A percentile compares a stretch with the other conserved stretches of the same genome.
These are phyloP conservation scores for Enteromius fasciolatus DNA, from an alignment of 2,797 vertebrate genomes.

Conservation along the genomic window DNA sequence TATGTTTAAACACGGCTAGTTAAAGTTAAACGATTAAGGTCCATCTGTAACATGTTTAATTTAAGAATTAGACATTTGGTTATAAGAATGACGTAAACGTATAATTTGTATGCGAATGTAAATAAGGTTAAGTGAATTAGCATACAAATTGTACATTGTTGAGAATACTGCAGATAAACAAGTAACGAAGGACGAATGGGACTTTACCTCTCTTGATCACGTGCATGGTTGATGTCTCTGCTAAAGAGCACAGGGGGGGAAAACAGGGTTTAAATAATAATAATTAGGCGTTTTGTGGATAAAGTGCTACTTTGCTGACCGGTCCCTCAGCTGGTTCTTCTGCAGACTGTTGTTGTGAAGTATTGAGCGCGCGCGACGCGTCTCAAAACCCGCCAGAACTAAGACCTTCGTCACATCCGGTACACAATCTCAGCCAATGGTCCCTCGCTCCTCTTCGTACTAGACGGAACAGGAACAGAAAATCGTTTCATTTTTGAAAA, in stretches of 20 bases:
- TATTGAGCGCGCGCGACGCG: not conserved
- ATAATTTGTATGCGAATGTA: not conserved
- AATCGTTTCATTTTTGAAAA: no score
- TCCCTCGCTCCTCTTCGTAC: not conserved
- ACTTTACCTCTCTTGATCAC: conserved; percentile 90
- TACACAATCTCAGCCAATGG: not conserved
- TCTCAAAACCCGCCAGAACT: conserved; percentile 22
- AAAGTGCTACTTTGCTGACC: not conserved
- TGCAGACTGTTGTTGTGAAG: not conserved
- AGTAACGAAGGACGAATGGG: not conserved
- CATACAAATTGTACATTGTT: not conserved
- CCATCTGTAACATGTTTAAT: not conserved
- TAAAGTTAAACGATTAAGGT: not conserved
- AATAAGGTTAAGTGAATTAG: not conserved
- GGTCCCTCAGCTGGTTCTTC: not conserved
- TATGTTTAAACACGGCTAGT: not conserved
- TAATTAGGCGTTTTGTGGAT: not conserved
- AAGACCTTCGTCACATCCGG: not conserved
- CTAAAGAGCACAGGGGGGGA: not conserved
- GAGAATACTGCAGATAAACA: not conserved
- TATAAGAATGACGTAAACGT: not conserved
- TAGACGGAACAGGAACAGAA: not conserved
- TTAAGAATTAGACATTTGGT: not conserved
- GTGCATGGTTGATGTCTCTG: conserved; percentile 77
- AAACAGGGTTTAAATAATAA: not conserved